Conservation (phyloP, 2,888 invertebrate species). For the Tipula helvola region DNA sequence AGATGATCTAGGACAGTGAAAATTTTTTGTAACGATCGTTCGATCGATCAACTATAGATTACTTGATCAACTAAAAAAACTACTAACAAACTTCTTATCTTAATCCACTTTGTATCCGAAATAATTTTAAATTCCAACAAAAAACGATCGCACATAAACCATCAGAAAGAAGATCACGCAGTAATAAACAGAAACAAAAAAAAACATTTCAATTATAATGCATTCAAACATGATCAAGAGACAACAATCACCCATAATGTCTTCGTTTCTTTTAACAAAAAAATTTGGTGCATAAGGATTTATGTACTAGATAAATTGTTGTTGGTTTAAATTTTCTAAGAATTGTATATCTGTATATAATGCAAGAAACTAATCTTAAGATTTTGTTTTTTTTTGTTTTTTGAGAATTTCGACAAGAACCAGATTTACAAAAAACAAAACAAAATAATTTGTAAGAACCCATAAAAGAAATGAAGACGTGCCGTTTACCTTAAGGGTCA, state of each 20-base stretch:
- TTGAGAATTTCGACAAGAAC: background rate
- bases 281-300: background rate
- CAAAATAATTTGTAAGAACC: background rate
- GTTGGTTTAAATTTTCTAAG: background rate
- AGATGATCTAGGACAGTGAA: no score
- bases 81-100: no score
- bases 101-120: no score
- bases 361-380: background rate
- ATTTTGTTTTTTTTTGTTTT: background rate
- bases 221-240: background rate
- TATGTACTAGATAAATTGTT: background rate
- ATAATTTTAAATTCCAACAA: background rate
- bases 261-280: background rate
- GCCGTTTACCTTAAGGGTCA: background rate
- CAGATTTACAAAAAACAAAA: background rate
- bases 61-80: no score
- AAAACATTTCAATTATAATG: background rate
- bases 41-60: no score
- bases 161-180: background rate
- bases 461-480: background rate
- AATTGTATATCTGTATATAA: background rate
- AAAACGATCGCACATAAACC: background rate
- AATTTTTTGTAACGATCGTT: no score
- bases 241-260: background rate
- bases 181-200: background rate